A percentile compares a stretch with the other conserved stretches of the same genome.
Evolutionary conservation across 1,140 invertebrate species (phyloP).

Genomic region (Trypoxylus dichotomus): DNA sequence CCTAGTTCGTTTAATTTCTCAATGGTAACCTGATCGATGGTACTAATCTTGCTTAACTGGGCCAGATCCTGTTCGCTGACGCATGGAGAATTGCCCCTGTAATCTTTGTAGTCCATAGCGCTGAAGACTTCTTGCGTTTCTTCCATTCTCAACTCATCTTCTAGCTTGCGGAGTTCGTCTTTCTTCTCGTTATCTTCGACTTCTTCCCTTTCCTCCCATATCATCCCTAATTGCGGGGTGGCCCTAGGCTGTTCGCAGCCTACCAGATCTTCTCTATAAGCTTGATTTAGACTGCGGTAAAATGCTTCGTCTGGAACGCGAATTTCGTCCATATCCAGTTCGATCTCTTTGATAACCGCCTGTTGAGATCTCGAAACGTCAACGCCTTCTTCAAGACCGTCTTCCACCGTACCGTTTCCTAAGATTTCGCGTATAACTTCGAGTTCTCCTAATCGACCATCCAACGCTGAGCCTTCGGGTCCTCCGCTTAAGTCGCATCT

Average conservation of each 20-base stretch:
- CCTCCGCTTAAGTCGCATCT: slow-evolving; percentile 24
- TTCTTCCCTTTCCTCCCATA: slow-evolving; percentile 73
- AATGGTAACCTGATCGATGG: slow-evolving; percentile 74
- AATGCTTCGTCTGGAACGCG: slow-evolving; percentile 80
- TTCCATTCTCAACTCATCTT: slow-evolving; percentile 52
- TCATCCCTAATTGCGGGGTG: slow-evolving; percentile 72
- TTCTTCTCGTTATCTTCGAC: slow-evolving; percentile 47
- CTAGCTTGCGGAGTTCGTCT: slow-evolving; percentile 53
- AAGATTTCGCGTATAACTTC: slow-evolving; percentile 64
- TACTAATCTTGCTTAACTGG: slow-evolving; percentile 71
- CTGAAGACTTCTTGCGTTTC: slow-evolving; percentile 71
- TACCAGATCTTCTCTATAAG: slow-evolving; percentile 75
- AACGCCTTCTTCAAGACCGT: slow-evolving; percentile 63
- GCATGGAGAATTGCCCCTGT: slow-evolving; percentile 71
- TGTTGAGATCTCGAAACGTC: slow-evolving; percentile 54
- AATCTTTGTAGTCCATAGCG: slow-evolving; percentile 77
- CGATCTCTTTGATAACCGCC: slow-evolving; percentile 55
- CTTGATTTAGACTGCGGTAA: slow-evolving; percentile 84
- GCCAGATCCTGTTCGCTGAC: slow-evolving; percentile 78
- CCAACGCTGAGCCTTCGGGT: slow-evolving; percentile 34
- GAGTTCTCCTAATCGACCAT: slow-evolving; percentile 55
- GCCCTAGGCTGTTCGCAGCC: slow-evolving; percentile 58
- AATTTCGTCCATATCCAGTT: slow-evolving; percentile 57
- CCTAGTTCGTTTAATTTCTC: slow-evolving; percentile 79
- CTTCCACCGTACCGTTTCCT: slow-evolving; percentile 63